phyloP scores from a whole-genome alignment of 2,797 vertebrate species.

The Denticeps clupeoides region DNA sequence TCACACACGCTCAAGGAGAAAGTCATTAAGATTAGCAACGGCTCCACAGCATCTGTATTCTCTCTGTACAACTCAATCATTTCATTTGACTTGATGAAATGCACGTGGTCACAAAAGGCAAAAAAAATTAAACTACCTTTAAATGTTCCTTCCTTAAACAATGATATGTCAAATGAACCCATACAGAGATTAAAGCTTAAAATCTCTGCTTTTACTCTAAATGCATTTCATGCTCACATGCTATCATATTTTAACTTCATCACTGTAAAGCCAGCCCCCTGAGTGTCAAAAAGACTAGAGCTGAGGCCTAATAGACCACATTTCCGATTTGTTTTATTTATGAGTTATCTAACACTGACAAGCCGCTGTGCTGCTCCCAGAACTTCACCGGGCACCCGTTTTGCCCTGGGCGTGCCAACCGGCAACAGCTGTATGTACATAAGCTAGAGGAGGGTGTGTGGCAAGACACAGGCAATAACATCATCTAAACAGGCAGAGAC shows the following conservation, averaged over 20 bases:
- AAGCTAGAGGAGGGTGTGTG: neutral
- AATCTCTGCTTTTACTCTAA: no score
- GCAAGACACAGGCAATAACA: neutral
- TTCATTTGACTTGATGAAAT: conserved; percentile 22
- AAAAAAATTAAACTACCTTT: conserved; percentile 8
- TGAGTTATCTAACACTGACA: no score
- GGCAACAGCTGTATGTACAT: neutral
- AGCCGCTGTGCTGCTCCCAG: neutral
- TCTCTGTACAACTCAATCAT: conserved; percentile 10
- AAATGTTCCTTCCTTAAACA: conserved; percentile 17
- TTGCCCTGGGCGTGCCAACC: neutral
- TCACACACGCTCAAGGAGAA: neutral
- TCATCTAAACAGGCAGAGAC: neutral
- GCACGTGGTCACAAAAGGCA: conserved; percentile 14
- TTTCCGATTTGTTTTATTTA: no score
- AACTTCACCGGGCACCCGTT: neutral
- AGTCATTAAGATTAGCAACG: conserved; percentile 18
- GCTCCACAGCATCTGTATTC: conserved; percentile 15
- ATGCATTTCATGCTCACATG: no score
- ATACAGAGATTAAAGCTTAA: conserved; percentile 23
- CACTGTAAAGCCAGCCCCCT: conserved; percentile 10
- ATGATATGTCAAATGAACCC: conserved; percentile 19
- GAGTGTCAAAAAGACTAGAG: no score
- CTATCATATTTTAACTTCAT: conserved; percentile 18
- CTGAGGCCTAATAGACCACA: no score